A percentile compares a stretch with the other conserved stretches of the same genome.
phyloP scores from a whole-genome alignment of 2,888 invertebrate species.

The Himalopsyche tibetana region DNA sequence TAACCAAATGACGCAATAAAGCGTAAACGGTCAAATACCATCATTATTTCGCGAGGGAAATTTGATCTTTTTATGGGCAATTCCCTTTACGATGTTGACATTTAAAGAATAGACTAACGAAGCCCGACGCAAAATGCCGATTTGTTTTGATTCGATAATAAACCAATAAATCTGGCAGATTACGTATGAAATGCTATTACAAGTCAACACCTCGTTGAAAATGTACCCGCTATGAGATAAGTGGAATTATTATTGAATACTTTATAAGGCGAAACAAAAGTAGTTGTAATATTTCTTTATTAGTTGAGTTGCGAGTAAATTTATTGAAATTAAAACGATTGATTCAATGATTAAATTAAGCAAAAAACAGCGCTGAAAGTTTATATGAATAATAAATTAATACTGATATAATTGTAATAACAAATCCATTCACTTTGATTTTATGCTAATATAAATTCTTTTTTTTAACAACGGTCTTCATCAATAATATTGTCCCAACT shows the following conservation, averaged over 20 bases:
- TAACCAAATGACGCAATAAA: not conserved
- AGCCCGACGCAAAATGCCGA: not conserved
- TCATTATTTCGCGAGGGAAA: conserved; percentile 22
- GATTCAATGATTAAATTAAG: no score
- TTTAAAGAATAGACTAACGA: not conserved
- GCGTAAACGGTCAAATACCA: not conserved
- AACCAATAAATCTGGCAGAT: not conserved
- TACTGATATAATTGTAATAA: no score
- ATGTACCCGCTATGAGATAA: not conserved
- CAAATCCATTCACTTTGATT: no score
- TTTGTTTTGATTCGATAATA: conserved; percentile 15
- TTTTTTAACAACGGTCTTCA: no score
- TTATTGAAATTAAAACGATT: no score
- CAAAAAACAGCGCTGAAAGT: no score
- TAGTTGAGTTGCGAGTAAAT: no score
- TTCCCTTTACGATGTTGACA: conserved; percentile 24
- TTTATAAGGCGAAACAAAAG: not conserved
- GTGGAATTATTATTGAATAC: not conserved
- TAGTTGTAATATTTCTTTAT: not conserved
- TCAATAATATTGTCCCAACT: no score
- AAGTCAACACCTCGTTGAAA: conserved; percentile 21
- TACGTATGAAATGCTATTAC: not conserved
- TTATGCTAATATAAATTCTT: no score
- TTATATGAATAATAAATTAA: no score
- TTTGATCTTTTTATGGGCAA: conserved; percentile 21